These are phyloP conservation scores for Micromys minutus DNA, from an alignment of 2,113 vertebrate species.

Conservation along the genomic window DNA sequence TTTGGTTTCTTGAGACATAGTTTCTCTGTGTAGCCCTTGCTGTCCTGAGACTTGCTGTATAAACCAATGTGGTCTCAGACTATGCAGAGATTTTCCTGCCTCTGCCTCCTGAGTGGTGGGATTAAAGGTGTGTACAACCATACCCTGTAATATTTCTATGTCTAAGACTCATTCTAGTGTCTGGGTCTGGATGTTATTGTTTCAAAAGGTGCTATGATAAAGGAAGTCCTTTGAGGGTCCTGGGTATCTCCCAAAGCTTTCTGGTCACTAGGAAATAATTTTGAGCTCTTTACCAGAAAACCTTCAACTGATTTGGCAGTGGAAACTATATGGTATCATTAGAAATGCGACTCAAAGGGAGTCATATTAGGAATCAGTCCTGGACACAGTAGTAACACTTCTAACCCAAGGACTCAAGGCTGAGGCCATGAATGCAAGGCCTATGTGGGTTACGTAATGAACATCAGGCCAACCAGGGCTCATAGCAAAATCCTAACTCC, in stretches of 20 bases:
- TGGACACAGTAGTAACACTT: background rate
- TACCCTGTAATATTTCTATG: background rate
- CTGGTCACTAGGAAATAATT: background rate
- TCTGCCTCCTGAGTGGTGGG: background rate
- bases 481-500: background rate
- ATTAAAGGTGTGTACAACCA: background rate
- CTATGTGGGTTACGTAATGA: background rate
- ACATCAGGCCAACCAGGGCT: background rate
- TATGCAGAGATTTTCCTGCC: background rate
- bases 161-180: background rate
- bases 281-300: conserved; percentile 7
- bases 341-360: background rate
- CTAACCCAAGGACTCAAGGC: background rate
- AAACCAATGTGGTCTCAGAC: background rate
- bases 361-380: background rate
- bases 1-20: background rate
- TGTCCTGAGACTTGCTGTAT: background rate
- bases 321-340: background rate
- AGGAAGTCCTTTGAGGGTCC: background rate
- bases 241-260: background rate
- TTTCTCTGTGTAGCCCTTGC: background rate
- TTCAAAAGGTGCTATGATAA: background rate
- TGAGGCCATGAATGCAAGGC: background rate
- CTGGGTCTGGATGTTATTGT: background rate
- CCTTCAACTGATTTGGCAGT: background rate